Conservation (phyloP, 1,140 invertebrate genomes). For the Araneus ventricosus region DNA sequence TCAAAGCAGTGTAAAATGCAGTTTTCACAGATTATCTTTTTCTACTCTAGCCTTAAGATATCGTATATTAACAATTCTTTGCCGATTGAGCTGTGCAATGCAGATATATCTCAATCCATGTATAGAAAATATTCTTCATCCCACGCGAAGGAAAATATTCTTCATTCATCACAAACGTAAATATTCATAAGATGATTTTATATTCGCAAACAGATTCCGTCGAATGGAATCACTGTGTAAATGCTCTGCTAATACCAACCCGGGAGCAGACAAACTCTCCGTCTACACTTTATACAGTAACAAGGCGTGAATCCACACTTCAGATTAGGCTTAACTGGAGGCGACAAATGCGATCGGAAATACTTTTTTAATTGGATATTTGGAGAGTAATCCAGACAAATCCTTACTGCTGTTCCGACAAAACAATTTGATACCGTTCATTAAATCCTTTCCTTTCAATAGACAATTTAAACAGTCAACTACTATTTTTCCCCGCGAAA, state of each 20-base stretch:
- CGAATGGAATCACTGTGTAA: neutral
- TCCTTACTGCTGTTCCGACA: slow-evolving; percentile 41
- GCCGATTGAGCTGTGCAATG: neutral
- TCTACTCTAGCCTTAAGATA: neutral
- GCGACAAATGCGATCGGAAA: slow-evolving; percentile 25
- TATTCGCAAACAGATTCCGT: neutral
- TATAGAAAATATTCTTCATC: neutral
- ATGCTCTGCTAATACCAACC: neutral
- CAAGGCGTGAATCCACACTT: slow-evolving; percentile 26
- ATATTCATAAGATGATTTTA: slow-evolving; percentile 14
- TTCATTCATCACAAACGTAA: neutral
- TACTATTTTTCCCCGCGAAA: slow-evolving; percentile 40
- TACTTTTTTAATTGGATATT: slow-evolving; percentile 69
- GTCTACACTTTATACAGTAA: neutral
- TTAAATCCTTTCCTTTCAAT: slow-evolving; percentile 42
- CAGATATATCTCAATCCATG: neutral
- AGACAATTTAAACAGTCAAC: slow-evolving; percentile 57
- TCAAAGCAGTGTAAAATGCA: too few species aligned
- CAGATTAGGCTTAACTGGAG: slow-evolving; percentile 53
- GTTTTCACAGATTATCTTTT: neutral
- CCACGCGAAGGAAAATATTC: neutral
- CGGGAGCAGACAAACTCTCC: neutral
- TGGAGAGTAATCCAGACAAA: slow-evolving; percentile 29
- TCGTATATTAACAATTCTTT: neutral
- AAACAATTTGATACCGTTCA: slow-evolving; percentile 70